These are phyloP conservation scores for Dendroctonus valens DNA, from an alignment of 1,140 invertebrate species.

Conservation along the genomic window DNA sequence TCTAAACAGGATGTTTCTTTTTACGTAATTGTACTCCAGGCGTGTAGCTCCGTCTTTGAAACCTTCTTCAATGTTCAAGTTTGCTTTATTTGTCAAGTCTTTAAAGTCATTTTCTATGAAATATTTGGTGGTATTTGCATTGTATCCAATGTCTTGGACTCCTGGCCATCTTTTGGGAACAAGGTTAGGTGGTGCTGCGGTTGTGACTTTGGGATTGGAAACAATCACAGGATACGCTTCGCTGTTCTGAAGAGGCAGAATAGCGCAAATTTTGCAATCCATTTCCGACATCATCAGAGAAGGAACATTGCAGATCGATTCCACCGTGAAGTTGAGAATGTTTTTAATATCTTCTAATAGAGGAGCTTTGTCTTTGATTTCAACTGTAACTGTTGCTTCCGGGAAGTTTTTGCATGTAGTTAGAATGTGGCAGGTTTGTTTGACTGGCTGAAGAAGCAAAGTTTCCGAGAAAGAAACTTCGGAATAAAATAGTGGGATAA, in stretches of 20 bases:
- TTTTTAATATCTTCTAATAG: constrained; percentile 13
- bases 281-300: constrained; percentile 35
- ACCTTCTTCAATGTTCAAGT: constrained; percentile 31
- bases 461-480: constrained; percentile 33
- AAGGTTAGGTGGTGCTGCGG: constrained; percentile 4
- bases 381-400: constrained; percentile 35
- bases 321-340: constrained; percentile 40
- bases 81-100: constrained; percentile 23
- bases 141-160: constrained; percentile 25
- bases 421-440: constrained; percentile 30
- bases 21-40: constrained; percentile 40
- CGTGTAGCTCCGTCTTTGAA: constrained; percentile 23
- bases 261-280: constrained; percentile 36
- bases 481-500: constrained; percentile 35
- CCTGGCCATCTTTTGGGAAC: constrained; percentile 38
- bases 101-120: constrained; percentile 28
- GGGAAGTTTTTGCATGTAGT: constrained; percentile 35
- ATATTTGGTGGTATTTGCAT: constrained; percentile 35
- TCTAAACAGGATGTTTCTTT: constrained; percentile 36
- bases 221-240: constrained; percentile 7
- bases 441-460: constrained; percentile 29
- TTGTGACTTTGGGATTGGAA: constrained; percentile 20
- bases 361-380: constrained; percentile 31
- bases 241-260: constrained; percentile 31
- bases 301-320: constrained; percentile 42